These are phyloP conservation scores for Dexiosoma caninum DNA, from an alignment of 2,888 invertebrate genomes.

Conservation along the genomic window DNA sequence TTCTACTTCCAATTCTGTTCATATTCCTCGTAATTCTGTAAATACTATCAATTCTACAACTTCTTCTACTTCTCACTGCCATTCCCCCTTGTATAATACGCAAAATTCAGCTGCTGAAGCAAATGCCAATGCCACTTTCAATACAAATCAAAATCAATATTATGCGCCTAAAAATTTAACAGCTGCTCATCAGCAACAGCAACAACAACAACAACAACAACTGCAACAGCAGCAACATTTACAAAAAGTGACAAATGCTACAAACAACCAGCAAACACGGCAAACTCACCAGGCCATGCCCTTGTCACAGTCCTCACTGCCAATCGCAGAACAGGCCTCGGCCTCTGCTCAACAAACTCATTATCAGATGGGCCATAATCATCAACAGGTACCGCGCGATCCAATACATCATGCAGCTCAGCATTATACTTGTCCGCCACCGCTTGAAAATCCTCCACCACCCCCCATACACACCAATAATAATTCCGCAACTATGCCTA, in stretches of 20 bases:
- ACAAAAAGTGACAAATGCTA: conserved; percentile 50
- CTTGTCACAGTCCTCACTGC: conserved; percentile 41
- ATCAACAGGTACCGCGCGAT: conserved; percentile 67
- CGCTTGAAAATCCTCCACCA: conserved; percentile 76
- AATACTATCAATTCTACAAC: conserved; percentile 56
- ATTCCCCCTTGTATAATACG: conserved; percentile 59
- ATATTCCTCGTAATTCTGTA: conserved; percentile 47
- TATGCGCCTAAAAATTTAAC: conserved; percentile 70
- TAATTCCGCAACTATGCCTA: conserved; percentile 60
- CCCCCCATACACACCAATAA: conserved; percentile 70
- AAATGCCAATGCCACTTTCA: conserved; percentile 62
- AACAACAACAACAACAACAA: conserved; percentile 68
- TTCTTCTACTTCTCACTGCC: conserved; percentile 64
- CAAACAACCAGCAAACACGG: conserved; percentile 42
- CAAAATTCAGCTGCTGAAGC: conserved; percentile 66
- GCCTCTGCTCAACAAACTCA: conserved; percentile 39
- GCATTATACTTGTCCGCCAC: conserved; percentile 75
- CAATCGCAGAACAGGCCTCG: conserved; percentile 39
- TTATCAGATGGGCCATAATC: conserved; percentile 47
- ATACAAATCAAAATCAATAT: conserved; percentile 68
- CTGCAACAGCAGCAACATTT: conserved; percentile 67
- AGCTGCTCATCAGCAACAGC: conserved; percentile 69
- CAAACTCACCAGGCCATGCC: conserved; percentile 62
- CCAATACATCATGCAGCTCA: conserved; percentile 54
- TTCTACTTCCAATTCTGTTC: conserved; percentile 68